Conservation (phyloP, 2,888 invertebrate species). For the Ophion slaviceki region DNA sequence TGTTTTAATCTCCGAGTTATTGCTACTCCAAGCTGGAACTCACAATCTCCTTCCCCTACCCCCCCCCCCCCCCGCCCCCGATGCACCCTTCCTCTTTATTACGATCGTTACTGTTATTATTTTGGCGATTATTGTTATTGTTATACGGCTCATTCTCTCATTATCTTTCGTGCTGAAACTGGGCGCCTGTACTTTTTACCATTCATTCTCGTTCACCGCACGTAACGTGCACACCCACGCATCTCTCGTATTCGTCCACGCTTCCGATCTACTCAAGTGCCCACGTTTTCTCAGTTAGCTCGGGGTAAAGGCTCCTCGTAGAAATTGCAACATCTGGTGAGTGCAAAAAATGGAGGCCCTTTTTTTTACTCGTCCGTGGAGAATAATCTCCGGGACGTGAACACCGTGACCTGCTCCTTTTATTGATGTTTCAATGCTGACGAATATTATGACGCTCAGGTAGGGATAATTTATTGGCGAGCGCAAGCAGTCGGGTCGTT, state of each 20-base stretch:
- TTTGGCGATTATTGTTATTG: slow-evolving; percentile 7
- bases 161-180: slow-evolving; percentile 28
- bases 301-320: background rate
- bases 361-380: background rate
- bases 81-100: slow-evolving; percentile 28
- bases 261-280: background rate
- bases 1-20: slow-evolving; percentile 82
- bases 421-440: background rate
- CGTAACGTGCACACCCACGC: background rate
- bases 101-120: slow-evolving; percentile 33
- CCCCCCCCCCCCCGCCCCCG: background rate
- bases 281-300: background rate
- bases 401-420: background rate
- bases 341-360: background rate
- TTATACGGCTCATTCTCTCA: slow-evolving; percentile 25
- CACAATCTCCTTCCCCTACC: background rate
- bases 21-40: slow-evolving; percentile 76
- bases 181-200: slow-evolving; percentile 46
- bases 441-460: background rate
- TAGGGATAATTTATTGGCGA: background rate
- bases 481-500: background rate
- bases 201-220: slow-evolving; percentile 66
- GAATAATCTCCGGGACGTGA: background rate
- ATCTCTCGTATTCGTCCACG: background rate
- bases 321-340: background rate